Base-by-base conservation (phyloP, 2,797 vertebrate species). In the Malurus leucopterus region DNA sequence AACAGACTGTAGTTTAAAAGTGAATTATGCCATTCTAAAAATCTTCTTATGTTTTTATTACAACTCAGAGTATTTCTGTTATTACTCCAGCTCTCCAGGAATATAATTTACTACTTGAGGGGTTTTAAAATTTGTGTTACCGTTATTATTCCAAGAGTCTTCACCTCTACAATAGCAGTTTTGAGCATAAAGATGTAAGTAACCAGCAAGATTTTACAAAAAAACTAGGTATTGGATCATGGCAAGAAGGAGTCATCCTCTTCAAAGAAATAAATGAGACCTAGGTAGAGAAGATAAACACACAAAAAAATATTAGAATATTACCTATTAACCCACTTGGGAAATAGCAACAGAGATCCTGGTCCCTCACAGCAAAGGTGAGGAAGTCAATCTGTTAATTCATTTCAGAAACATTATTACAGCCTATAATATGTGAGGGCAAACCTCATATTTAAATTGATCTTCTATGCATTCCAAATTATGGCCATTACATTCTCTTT, bases 21-120 rank as follows among this genome's bases (percentile, higher is more conserved):
- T 89, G 82, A 93, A 69, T 93, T 87, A 94, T 92, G 58, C 9
- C 10, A 49, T 80, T 83, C 70, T 80, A 83, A 89, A 91, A 63
- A 40, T 77, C 55, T 87, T 72, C 41, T 78, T 88, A 74, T 20
- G 34, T 86, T 90, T 94, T 92, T 90, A 91, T 81, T 85, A 50
- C 53, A 81, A 57, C 30, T 70, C 3, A 8, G 57, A 80, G 22
- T 84, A 71, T 69, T 87, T 51, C 47, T 85, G 26, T 69, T 87
- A 70, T 81, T 78, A 59, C 4, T 47, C 11, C 8, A 70, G 22
- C 46, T 89, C 67, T 81, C 26, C 16, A 53, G 36, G 36, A 86
- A 67, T 38, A 55, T 54, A 64, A 91, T 86, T 81, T 83, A 88
- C 32, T 76, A 64, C 47, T 72, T 83, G 32, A 87, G 30, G 19